Evolutionary conservation across 2,888 invertebrate genomes (phyloP), one percentile per base, ranked within the genome.

Genomic region (Scaptomyza tumidula): DNA sequence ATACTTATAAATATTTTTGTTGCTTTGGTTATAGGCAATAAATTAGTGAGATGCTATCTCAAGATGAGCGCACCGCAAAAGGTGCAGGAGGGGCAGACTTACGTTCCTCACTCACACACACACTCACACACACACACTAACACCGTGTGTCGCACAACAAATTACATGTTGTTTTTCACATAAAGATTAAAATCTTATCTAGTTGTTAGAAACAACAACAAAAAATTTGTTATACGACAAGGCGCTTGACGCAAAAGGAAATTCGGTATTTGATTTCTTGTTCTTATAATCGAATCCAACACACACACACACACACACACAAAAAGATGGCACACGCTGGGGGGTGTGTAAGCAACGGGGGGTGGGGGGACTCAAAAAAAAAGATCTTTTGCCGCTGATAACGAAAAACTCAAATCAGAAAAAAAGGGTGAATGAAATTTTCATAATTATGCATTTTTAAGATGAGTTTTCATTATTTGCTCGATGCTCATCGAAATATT

Each of bases 181-280:
- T 89, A 89, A 89, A 90, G 90, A 90, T 90, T 89, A 86, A 74
- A 82, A 90, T 90, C 90, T 90, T 90, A 90, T 90, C 90, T 76
- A 79, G 80, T 80, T 86, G 86, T 83, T 41, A 39, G 88, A 88
- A 88, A 80, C 19, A 19, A 19, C 1, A 19, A 19, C 1, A 19
- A 19, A 19, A 19, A 1, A 19, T 86, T 86, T 83, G 80, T 88
- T 88, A 86, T 80, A 89, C 72, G 89, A 79, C 78, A 86, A 86
- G 82, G 80, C 88, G 82, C 88, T 74, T 74, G 64, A 64, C 77
- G 83, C 76, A 86, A 89, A 86, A 86, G 71, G 84, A 73, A 88
- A 75, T 72, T 68, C 57, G 54, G 58, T 64, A 67, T 64, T 73
- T 13, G 11, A 2, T 33, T 66, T 71, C 50, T 37, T n/a, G 78